phyloP scores from a whole-genome alignment of 2,888 invertebrate species.

The Tortrix viridana region DNA sequence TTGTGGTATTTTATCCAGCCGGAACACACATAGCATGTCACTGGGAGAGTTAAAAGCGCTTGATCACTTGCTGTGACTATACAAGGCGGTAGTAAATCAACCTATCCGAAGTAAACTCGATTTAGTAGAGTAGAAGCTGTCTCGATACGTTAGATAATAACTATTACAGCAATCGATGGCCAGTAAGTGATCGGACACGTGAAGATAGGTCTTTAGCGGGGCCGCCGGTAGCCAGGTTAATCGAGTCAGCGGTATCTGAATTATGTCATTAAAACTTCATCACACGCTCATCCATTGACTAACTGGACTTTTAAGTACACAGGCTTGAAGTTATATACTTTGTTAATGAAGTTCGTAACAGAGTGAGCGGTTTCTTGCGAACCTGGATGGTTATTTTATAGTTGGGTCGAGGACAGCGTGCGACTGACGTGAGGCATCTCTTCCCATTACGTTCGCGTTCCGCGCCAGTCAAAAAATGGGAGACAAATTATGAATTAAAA shows the following conservation, averaged over 20 bases:
- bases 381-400: constrained; percentile 59
- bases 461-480: constrained; percentile 64
- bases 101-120: constrained; percentile 59
- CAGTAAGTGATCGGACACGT: constrained; percentile 55
- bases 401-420: constrained; percentile 62
- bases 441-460: constrained; percentile 70
- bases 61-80: constrained; percentile 22
- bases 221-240: constrained; percentile 68
- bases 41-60: constrained; percentile 18
- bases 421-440: constrained; percentile 63
- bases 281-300: constrained; percentile 62
- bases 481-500: constrained; percentile 76
- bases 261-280: constrained; percentile 81
- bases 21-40: constrained; percentile 18
- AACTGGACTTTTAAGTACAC: constrained; percentile 68
- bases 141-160: constrained; percentile 61
- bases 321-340: constrained; percentile 46
- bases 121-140: constrained; percentile 48
- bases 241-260: constrained; percentile 76
- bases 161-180: constrained; percentile 58
- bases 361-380: constrained; percentile 47
- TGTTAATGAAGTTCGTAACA: constrained; percentile 39
- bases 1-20: constrained; percentile 6
- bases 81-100: constrained; percentile 42
- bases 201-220: constrained; percentile 68